Percentiles rank a stretch among this genome's conserved stretches.
These are phyloP conservation scores for Lasaia peninsularis DNA, from an alignment of 1,140 invertebrate species.

Conservation along the genomic window DNA sequence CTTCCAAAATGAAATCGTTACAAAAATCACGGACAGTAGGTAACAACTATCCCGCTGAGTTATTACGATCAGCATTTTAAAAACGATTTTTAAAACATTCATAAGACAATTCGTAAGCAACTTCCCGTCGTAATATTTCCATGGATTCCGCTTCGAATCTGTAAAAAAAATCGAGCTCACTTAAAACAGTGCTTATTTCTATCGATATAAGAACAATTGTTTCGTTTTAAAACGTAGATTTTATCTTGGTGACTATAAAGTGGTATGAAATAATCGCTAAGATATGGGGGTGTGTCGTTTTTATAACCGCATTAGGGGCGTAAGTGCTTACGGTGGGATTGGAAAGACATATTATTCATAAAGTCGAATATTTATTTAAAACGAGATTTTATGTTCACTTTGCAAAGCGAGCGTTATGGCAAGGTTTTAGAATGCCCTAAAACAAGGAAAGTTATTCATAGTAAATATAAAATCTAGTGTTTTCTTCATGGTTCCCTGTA, in stretches of 20 bases:
- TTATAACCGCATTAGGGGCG: conserved; percentile 50
- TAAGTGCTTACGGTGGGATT: conserved; percentile 35
- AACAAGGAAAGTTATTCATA: no score
- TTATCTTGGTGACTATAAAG: conserved; percentile 25
- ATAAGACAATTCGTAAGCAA: conserved; percentile 70
- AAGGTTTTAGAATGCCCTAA: neutral
- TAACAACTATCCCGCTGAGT: neutral
- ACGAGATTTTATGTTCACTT: neutral
- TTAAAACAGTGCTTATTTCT: neutral
- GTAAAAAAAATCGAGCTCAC: neutral
- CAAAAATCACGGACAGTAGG: neutral
- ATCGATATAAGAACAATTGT: neutral
- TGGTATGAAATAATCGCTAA: conserved; percentile 49
- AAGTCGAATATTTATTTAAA: conserved; percentile 18
- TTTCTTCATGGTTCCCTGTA: no score
- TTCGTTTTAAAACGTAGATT: conserved; percentile 8
- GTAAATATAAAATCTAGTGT: no score
- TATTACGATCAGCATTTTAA: conserved; percentile 2
- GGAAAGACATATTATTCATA: conserved; percentile 28
- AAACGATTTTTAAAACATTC: conserved; percentile 42
- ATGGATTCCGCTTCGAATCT: conserved; percentile 41
- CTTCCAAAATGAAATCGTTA: neutral
- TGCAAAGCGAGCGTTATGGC: neutral
- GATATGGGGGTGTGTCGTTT: conserved; percentile 49
- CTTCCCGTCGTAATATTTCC: conserved; percentile 70